A percentile compares a stretch with the other conserved stretches of the same genome.
These are phyloP conservation scores for Mormoops blainvillei DNA, from an alignment of 2,113 vertebrate genomes.

Conservation along the genomic window DNA sequence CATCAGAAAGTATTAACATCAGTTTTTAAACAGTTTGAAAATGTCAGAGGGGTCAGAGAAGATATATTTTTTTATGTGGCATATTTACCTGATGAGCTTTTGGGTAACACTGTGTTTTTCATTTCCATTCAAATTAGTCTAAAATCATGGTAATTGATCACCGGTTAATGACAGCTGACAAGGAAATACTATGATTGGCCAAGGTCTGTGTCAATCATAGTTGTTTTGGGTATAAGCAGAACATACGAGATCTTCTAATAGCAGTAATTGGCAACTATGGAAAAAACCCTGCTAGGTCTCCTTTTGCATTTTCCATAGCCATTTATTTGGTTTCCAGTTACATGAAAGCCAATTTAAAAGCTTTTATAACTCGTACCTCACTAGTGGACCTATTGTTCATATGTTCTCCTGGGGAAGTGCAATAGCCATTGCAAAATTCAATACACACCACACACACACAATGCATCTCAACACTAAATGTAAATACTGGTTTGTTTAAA, in stretches of 20 bases:
- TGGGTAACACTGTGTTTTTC: constrained; percentile 79
- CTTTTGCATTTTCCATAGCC: constrained; percentile 56
- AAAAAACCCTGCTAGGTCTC: constrained; percentile 53
- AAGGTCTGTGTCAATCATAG: constrained; percentile 71
- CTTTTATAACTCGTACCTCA: constrained; percentile 73
- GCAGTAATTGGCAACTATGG: constrained; percentile 69
- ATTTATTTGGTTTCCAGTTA: constrained; percentile 73
- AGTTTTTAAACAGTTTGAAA: constrained; percentile 85
- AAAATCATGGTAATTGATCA: constrained; percentile 68
- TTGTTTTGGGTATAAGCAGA: constrained; percentile 52
- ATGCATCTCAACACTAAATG: constrained; percentile 35
- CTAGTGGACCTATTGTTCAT: constrained; percentile 66
- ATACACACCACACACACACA: neutral
- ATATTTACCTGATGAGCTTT: constrained; percentile 82
- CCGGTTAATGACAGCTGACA: constrained; percentile 76
- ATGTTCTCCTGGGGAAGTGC: constrained; percentile 37
- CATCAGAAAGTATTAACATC: constrained; percentile 85
- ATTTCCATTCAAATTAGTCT: constrained; percentile 72
- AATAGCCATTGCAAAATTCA: constrained; percentile 65
- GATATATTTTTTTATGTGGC: constrained; percentile 76
- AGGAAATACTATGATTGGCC: constrained; percentile 67
- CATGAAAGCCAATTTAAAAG: constrained; percentile 72
- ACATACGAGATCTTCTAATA: constrained; percentile 62
- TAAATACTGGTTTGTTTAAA: constrained; percentile 58
- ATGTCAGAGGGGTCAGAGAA: constrained; percentile 82